phyloP scores from a whole-genome alignment of 1,140 invertebrate genomes.

The Pogonognathellus flavescens region DNA sequence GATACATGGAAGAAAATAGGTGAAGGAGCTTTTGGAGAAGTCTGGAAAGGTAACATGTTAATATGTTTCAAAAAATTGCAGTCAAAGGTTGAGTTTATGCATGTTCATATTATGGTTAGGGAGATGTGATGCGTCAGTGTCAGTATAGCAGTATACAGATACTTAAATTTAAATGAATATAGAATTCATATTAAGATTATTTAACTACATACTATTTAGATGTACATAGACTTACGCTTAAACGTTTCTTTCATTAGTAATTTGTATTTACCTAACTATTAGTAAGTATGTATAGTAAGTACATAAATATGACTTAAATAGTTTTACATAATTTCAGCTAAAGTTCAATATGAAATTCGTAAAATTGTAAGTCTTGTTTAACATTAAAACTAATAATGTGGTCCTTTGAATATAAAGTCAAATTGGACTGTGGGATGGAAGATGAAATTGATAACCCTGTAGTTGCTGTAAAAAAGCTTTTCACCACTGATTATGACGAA shows the following conservation, averaged over 20 bases:
- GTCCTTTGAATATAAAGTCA: neutral
- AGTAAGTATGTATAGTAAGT: neutral
- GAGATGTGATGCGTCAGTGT: too few relatives aligned
- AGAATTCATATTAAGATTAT: too few relatives aligned
- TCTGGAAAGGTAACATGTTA: constrained; percentile 15
- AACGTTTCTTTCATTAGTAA: too few relatives aligned
- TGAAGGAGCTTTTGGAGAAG: constrained; percentile 24
- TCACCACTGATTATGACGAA: constrained; percentile 6
- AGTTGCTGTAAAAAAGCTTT: constrained; percentile 33
- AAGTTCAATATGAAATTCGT: neutral
- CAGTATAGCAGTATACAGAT: too few relatives aligned
- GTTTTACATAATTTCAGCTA: neutral
- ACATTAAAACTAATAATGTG: too few relatives aligned
- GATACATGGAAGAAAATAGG: constrained; percentile 26
- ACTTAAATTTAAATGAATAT: too few relatives aligned
- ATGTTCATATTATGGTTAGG: too few relatives aligned
- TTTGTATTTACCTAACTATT: neutral
- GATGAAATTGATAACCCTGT: neutral
- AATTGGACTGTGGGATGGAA: neutral
- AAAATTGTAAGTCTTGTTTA: too few relatives aligned
- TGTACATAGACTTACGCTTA: too few relatives aligned
- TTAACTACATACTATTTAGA: too few relatives aligned
- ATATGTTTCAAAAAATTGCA: too few relatives aligned
- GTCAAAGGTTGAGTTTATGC: too few relatives aligned
- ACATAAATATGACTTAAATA: neutral